Conservation (phyloP, 2,113 vertebrate species). For the Gallinago media region DNA sequence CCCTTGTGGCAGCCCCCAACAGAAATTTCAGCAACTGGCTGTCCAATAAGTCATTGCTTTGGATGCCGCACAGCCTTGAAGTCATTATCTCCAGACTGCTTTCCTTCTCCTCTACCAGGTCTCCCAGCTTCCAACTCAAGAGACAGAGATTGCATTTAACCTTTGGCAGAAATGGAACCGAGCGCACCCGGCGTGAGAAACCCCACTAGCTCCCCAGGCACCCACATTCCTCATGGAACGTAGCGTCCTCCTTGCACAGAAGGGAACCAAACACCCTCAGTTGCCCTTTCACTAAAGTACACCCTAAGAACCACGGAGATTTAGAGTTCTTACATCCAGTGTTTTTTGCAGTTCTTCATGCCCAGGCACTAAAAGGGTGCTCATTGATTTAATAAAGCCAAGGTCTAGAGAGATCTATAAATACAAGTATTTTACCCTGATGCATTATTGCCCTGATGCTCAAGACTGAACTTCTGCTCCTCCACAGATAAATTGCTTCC, state of each 20-base stretch:
- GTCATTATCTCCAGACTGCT: not conserved
- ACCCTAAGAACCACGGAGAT: not conserved
- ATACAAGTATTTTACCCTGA: conserved; percentile 47
- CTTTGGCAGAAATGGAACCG: not conserved
- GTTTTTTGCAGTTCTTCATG: conserved; percentile 6
- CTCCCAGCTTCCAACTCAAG: not conserved
- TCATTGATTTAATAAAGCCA: conserved; percentile 61
- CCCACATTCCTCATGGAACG: not conserved
- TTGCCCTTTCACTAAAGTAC: not conserved
- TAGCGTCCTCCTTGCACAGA: not conserved
- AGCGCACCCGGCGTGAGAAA: not conserved
- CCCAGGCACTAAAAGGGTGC: conserved; percentile 21
- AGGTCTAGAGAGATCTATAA: conserved; percentile 61
- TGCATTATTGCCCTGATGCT: conserved; percentile 55
- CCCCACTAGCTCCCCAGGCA: not conserved
- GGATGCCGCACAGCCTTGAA: not conserved
- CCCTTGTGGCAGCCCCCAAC: not conserved
- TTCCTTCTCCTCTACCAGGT: not conserved
- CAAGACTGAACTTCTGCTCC: conserved; percentile 50
- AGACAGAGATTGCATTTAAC: not conserved
- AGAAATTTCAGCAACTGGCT: not conserved
- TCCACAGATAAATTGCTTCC: conserved; percentile 68
- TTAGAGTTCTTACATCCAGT: not conserved
- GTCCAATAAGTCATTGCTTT: not conserved
- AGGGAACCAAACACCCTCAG: not conserved